phyloP scores from a whole-genome alignment of 2,888 invertebrate species.

The Rhopalosiphum nymphaeae region DNA sequence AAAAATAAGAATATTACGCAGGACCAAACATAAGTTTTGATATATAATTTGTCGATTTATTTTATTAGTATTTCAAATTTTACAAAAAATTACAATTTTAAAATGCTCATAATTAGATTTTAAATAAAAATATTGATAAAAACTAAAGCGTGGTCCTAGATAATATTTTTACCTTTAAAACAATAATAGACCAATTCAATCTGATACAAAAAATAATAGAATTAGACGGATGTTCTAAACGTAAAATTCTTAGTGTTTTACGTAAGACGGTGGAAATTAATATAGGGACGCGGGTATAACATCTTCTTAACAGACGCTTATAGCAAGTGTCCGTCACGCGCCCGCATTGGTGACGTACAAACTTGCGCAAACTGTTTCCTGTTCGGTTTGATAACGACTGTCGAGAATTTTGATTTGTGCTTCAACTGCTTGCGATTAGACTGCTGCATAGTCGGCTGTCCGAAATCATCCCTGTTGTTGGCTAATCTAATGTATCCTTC shows the following conservation, averaged over 20 bases:
- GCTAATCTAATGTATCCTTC: conserved; percentile 61
- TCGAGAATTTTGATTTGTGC: conserved; percentile 17
- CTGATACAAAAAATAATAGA: neutral
- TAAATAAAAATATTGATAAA: neutral
- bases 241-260: neutral
- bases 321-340: neutral
- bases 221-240: neutral
- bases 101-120: neutral
- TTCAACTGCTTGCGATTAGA: conserved; percentile 6
- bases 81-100: neutral
- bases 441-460: neutral
- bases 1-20: neutral
- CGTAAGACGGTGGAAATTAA: neutral
- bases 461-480: conserved; percentile 7
- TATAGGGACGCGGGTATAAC: neutral
- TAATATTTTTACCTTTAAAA: neutral
- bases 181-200: neutral
- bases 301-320: neutral
- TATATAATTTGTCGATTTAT: neutral
- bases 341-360: conserved; percentile 37
- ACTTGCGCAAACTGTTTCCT: conserved; percentile 54
- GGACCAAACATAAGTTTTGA: neutral
- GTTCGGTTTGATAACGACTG: conserved; percentile 32
- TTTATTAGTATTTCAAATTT: neutral
- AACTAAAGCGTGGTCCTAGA: neutral